These are phyloP conservation scores for Apis dorsata DNA, from an alignment of 1,140 invertebrate species.

Conservation along the genomic window DNA sequence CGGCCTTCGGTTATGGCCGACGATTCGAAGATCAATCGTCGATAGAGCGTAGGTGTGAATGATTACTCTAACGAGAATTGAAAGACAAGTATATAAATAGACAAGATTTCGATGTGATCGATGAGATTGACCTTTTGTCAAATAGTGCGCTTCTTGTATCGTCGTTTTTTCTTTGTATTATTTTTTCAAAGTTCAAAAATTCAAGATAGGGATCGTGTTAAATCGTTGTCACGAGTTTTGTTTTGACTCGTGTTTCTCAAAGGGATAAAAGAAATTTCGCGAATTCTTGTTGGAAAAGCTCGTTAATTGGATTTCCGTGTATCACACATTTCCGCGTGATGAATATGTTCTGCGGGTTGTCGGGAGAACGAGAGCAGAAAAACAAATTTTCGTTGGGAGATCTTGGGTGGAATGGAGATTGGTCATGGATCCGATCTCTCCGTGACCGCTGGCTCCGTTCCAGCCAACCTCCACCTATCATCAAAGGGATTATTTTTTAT, in stretches of 20 bases:
- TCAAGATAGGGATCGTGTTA: too few relatives aligned
- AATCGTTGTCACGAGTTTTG: too few relatives aligned
- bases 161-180: too few relatives aligned
- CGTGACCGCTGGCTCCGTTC: constrained; percentile 60
- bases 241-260: too few relatives aligned
- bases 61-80: neutral
- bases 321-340: too few relatives aligned
- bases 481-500: constrained; percentile 68
- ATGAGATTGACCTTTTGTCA: too few relatives aligned
- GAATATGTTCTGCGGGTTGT: neutral
- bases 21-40: neutral
- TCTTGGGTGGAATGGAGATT: constrained; percentile 28
- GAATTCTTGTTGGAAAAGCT: too few relatives aligned
- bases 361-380: neutral
- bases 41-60: neutral
- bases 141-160: too few relatives aligned
- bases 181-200: too few relatives aligned
- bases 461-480: constrained; percentile 48
- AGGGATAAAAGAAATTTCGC: too few relatives aligned
- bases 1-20: neutral
- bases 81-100: neutral
- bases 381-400: constrained; percentile 39
- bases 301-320: too few relatives aligned
- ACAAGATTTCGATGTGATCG: too few relatives aligned
- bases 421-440: constrained; percentile 32